A percentile compares a stretch with the other conserved stretches of the same genome.
Conservation (phyloP, 2,888 invertebrate species). For the Cataglyphis cursor region DNA sequence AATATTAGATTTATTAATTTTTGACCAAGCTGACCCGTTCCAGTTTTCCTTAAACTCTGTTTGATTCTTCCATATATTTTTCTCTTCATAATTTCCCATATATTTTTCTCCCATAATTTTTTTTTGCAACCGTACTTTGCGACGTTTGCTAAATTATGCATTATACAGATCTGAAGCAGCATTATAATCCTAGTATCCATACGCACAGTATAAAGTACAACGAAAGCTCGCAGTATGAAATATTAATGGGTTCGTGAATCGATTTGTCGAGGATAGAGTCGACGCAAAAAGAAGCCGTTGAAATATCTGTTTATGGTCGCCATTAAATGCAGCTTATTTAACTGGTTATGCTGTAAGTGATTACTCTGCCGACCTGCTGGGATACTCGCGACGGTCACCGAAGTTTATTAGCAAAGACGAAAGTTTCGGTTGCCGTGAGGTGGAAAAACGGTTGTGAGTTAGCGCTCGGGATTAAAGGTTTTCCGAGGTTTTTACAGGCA, state of each 20-base stretch:
- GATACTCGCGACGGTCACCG: neutral
- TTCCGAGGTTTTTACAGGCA: slow-evolving; percentile 29
- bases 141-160: slow-evolving; percentile 29
- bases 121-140: neutral
- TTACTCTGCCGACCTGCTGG: slow-evolving; percentile 15
- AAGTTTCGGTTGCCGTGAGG: slow-evolving; percentile 31
- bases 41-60: neutral
- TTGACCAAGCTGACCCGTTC: too few relatives aligned
- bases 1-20: too few relatives aligned
- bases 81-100: neutral
- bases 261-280: neutral
- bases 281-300: slow-evolving; percentile 21
- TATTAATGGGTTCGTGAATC: slow-evolving; percentile 20
- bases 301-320: slow-evolving; percentile 31
- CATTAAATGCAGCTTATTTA: slow-evolving; percentile 47
- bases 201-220: neutral
- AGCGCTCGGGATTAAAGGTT: slow-evolving; percentile 48
- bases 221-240: neutral
- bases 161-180: neutral
- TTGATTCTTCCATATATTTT: neutral
- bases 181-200: slow-evolving; percentile 34
- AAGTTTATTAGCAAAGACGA: slow-evolving; percentile 62
- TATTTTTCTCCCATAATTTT: neutral
- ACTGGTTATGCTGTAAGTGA: slow-evolving; percentile 44
- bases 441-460: slow-evolving; percentile 52